Percentiles rank a stretch among this genome's conserved stretches.
Evolutionary conservation across 2,113 vertebrate genomes (phyloP).

Genomic region (Lepisosteus oculatus): DNA sequence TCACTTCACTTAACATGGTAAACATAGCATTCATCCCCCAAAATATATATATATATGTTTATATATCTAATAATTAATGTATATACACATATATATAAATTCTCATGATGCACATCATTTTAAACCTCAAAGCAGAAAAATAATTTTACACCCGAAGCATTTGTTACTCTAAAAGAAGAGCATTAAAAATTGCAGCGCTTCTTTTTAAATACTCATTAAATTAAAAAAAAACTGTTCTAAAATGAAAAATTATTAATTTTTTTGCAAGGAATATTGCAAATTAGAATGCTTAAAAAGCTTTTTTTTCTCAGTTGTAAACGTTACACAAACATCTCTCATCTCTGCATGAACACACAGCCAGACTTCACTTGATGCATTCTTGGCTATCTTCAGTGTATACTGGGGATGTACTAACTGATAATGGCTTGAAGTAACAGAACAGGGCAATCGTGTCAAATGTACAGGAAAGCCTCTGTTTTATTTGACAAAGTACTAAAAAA

Average conservation of each 20-base stretch:
- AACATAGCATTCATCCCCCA: not conserved
- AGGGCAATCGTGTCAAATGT: no score
- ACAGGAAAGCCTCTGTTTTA: no score
- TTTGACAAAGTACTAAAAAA: no score
- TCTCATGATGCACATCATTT: conserved; percentile 35
- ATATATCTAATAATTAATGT: conserved; percentile 23
- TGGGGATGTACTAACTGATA: no score
- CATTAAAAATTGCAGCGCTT: conserved; percentile 14
- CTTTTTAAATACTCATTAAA: no score
- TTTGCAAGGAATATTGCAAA: conserved; percentile 13
- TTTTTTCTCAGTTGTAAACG: no score
- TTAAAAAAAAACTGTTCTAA: conserved; percentile 1
- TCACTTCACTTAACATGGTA: not conserved
- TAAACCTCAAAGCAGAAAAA: conserved; percentile 25
- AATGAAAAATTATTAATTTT: not conserved
- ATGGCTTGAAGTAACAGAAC: no score
- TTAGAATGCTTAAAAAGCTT: conserved; percentile 4
- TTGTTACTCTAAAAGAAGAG: conserved; percentile 26
- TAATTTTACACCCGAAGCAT: conserved; percentile 23
- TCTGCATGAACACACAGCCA: no score
- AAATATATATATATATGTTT: conserved; percentile 24
- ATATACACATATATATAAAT: conserved; percentile 29
- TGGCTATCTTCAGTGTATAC: no score
- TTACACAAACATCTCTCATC: no score
- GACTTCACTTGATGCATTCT: no score